Evolutionary conservation across 1,140 invertebrate species (phyloP).

Genomic region (Leptinotarsa defecta): DNA sequence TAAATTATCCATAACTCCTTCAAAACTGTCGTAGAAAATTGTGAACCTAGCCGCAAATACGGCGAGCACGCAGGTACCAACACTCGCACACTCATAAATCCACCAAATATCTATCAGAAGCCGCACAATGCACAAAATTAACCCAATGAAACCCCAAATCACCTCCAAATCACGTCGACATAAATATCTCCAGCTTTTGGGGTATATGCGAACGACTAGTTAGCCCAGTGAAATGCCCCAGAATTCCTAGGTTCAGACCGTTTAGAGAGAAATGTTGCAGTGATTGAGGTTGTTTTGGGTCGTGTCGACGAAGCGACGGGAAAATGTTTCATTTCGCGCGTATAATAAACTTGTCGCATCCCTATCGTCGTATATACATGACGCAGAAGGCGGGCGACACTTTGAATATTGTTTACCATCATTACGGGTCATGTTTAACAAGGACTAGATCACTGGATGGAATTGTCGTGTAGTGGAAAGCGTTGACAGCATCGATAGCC

Average conservation of each 20-base stretch:
- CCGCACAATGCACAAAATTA: constrained; percentile 5
- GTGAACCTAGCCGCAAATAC: not conserved
- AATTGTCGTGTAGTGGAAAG: not conserved
- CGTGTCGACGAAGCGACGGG: not conserved
- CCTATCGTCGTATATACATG: not conserved
- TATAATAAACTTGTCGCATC: not conserved
- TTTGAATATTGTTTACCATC: constrained; percentile 6
- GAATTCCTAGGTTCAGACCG: constrained; percentile 1
- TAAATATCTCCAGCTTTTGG: not conserved
- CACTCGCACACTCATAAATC: not conserved
- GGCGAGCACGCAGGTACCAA: not conserved
- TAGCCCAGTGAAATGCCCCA: constrained; percentile 1
- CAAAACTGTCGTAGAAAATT: too few relatives aligned
- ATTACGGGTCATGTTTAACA: not conserved
- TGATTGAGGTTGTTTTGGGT: constrained; percentile 3
- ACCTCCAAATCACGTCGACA: not conserved
- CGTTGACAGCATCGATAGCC: not conserved
- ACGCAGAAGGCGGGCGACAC: not conserved
- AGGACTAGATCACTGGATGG: not conserved
- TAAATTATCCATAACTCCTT: too few relatives aligned
- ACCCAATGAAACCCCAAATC: not conserved
- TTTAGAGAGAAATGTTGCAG: constrained; percentile 1
- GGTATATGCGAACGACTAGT: not conserved
- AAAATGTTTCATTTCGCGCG: not conserved
- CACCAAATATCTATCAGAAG: not conserved